Evolutionary conservation across 2,888 invertebrate genomes (phyloP), one percentile per base, ranked within the genome.

Genomic region (Eudasyphora cyanicolor): DNA sequence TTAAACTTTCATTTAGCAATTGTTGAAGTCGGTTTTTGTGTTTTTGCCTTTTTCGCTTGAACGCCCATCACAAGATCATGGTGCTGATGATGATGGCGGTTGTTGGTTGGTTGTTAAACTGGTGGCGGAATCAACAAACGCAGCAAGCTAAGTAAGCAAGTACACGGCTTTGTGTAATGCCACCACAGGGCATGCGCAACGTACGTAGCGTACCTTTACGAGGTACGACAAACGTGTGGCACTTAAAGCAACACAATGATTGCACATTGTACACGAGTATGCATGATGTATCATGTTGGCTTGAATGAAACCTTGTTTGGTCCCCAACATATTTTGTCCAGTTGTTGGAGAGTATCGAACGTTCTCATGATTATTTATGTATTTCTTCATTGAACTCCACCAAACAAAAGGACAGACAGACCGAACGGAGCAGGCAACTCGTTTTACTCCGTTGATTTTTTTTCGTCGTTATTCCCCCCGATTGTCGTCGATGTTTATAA

Each of bases 361-460:
- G 17, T 64, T 64, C 38, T 21, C 24, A 38, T 67, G 67, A 38
- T 67, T 67, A 42, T 67, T 67, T 67, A 67, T 67, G 67, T 21
- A 67, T 42, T 67, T 67, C 67, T 67, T 67, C 12, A 42, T 67
- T 67, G 38, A 67, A 24, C 42, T 7, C 45, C 45, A 27, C 27
- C 57, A 12, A 57, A 24, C 21, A 14, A 24, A 57, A 6, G 49
- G 49, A 49, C 45, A 2, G 45, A 5, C n/a, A 1, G n/a, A 45
- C 45, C 4, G 38, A n/a, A 45, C 14, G n/a, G 7, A 45, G n/a
- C n/a, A 12, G n/a, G n/a, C n/a, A n/a, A n/a, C 45, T 45, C 2
- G 14, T 45, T 45, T 45, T 12, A 3, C 45, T n/a, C n/a, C n/a
- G n/a, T 45, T n/a, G 4, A n/a, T 14, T 45, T 45, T 4, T 27